Percentiles rank a stretch among this genome's conserved stretches.
phyloP scores from a whole-genome alignment of 2,113 vertebrate species.

The Macheiramphus alcinus region DNA sequence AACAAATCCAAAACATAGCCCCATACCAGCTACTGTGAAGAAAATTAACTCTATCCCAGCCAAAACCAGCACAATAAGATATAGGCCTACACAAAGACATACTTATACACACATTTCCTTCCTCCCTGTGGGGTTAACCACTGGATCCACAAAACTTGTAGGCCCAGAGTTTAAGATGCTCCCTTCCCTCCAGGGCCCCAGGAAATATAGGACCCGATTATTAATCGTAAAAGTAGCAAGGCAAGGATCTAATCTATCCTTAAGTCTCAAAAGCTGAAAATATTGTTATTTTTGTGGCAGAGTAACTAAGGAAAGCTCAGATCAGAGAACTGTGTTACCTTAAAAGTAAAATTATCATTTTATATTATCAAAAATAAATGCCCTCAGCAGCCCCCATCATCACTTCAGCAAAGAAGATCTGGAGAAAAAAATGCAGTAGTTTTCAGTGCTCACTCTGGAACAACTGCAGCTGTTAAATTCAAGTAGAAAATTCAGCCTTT shows the following conservation, averaged over 20 bases:
- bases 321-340: not conserved
- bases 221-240: not conserved
- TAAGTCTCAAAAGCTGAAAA: not conserved
- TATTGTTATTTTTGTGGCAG: not conserved
- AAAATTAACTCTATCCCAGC: not conserved
- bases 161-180: not conserved
- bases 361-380: not conserved
- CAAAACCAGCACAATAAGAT: not conserved
- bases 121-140: not conserved
- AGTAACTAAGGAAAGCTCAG: not conserved
- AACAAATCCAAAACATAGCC: not conserved
- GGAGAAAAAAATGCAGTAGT: not conserved
- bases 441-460: not conserved
- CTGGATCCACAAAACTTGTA: not conserved
- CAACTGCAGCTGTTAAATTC: not conserved
- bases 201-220: not conserved
- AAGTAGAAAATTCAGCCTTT: conserved; percentile 23
- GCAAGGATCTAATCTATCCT: not conserved
- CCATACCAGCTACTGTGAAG: not conserved
- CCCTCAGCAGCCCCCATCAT: not conserved
- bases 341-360: not conserved
- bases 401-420: not conserved
- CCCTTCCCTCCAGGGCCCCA: not conserved
- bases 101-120: not conserved
- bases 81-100: not conserved